Conservation (phyloP, 1,140 invertebrate species). For the Drosophila cardini region DNA sequence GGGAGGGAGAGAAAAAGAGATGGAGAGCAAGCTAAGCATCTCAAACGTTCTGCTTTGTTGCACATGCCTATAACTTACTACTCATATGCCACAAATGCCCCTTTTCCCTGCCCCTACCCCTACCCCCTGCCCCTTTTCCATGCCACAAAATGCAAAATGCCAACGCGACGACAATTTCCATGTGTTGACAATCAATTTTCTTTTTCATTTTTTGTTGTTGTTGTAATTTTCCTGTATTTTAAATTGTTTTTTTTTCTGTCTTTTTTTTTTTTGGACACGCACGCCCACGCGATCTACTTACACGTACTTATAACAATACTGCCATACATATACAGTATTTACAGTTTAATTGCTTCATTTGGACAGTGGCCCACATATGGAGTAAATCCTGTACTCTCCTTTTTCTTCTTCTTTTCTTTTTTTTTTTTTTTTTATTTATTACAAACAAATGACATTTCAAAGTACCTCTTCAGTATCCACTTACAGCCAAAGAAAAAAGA, state of each 20-base stretch:
- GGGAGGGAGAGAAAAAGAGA: not conserved
- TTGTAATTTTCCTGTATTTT: slow-evolving; percentile 17
- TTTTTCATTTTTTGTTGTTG: slow-evolving; percentile 30
- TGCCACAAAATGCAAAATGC: slow-evolving; percentile 35
- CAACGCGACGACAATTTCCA: slow-evolving; percentile 61
- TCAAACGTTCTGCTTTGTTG: slow-evolving; percentile 7
- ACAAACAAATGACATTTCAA: slow-evolving; percentile 68
- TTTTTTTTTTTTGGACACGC: slow-evolving; percentile 26
- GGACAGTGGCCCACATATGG: slow-evolving; percentile 24
- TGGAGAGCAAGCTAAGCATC: not conserved
- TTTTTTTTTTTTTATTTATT: slow-evolving; percentile 62
- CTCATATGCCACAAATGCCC: not conserved
- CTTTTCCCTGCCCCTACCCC: not conserved
- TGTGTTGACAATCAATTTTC: slow-evolving; percentile 68
- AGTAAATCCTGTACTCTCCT: slow-evolving; percentile 47
- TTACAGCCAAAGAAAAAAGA: slow-evolving; percentile 36
- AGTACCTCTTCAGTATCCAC: slow-evolving; percentile 67
- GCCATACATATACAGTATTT: not conserved
- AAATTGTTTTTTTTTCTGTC: slow-evolving; percentile 8
- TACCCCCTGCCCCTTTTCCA: not conserved
- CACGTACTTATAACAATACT: not conserved
- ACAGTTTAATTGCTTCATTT: slow-evolving; percentile 72
- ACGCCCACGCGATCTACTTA: slow-evolving; percentile 32
- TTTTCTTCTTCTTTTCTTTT: not conserved
- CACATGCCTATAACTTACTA: not conserved